Base-by-base conservation (phyloP, 2,888 invertebrate species). In the Zygogramma bicolorata region DNA sequence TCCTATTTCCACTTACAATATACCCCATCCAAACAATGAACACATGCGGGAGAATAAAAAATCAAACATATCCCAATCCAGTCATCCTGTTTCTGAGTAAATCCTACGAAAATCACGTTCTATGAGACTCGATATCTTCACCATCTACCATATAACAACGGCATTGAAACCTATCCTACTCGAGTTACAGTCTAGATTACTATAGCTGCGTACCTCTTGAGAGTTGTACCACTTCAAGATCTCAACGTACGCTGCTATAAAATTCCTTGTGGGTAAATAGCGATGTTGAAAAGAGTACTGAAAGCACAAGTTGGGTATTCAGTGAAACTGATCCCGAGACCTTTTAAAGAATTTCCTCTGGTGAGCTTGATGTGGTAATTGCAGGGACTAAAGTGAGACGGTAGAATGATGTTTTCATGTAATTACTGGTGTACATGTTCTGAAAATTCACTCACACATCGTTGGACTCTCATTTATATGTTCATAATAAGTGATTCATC, bases 121-220 rank as follows among this genome's bases (percentile, higher is more conserved):
- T 18, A 13, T 10, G 31, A 38, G 61, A 68, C 53, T 53, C 53
- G 65, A 59, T 68, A 71, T 72, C 68, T 68, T n/a, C 27, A 20
- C 27, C 63, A 62, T 49, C 71, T 58, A 71, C 68, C 67, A 71
- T 63, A 62, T 34, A 29, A 31, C 68, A 42, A 58, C 46, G 29
- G 65, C 65, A 46, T 29, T 68, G 71, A 68, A 72, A 72, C 60
- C 60, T 60, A 72, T 65, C 67, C 61, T 27, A 34, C 68, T 72
- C 71, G 53, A 72, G 68, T 72, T 65, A 72, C 71, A 60, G 63
- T 68, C 63, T 68, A 68, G 60, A 71, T 63, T 63, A 71, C 71
- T 63, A 68, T 31, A 53, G 65, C 60, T 31, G 65, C 65, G 42
- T 68, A 13, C n/a, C 18, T 25, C 13, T 25, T 10, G 1, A 40